These are phyloP conservation scores for Aviceda subcristata DNA, from an alignment of 2,113 vertebrate genomes.

Conservation along the genomic window DNA sequence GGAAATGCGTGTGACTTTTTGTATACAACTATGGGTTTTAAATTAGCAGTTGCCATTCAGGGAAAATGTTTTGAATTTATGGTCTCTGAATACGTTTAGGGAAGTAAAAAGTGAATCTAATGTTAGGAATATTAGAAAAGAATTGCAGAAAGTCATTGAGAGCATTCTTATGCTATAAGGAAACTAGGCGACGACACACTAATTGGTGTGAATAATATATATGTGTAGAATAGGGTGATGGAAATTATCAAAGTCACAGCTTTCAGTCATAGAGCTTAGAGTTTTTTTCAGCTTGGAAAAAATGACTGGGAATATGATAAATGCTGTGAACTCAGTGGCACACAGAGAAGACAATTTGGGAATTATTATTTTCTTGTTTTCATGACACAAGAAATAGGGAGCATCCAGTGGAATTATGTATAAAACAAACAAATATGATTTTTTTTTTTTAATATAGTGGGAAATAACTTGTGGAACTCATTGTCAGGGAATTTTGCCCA, in stretches of 20 bases:
- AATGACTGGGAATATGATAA: background rate
- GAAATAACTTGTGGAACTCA: constrained; percentile 5
- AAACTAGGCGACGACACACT: background rate
- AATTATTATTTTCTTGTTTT: constrained; percentile 33
- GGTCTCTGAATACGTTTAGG: background rate
- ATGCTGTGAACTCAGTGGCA: background rate
- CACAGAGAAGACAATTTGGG: background rate
- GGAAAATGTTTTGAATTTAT: background rate
- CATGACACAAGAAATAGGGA: background rate
- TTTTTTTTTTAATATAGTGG: background rate
- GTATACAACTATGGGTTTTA: background rate
- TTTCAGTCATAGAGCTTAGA: background rate
- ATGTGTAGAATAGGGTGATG: background rate
- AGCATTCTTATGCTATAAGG: background rate
- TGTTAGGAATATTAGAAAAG: background rate
- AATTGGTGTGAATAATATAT: background rate
- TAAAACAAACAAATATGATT: background rate
- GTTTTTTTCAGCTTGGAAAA: background rate
- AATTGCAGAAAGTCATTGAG: background rate
- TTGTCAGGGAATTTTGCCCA: background rate
- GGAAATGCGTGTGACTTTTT: background rate
- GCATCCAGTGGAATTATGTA: background rate
- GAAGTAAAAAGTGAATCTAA: background rate
- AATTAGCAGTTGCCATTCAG: background rate
- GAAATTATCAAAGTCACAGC: background rate